Percentiles rank a stretch among this genome's conserved stretches.
Conservation (phyloP, 2,113 vertebrate species). For the Parus major region DNA sequence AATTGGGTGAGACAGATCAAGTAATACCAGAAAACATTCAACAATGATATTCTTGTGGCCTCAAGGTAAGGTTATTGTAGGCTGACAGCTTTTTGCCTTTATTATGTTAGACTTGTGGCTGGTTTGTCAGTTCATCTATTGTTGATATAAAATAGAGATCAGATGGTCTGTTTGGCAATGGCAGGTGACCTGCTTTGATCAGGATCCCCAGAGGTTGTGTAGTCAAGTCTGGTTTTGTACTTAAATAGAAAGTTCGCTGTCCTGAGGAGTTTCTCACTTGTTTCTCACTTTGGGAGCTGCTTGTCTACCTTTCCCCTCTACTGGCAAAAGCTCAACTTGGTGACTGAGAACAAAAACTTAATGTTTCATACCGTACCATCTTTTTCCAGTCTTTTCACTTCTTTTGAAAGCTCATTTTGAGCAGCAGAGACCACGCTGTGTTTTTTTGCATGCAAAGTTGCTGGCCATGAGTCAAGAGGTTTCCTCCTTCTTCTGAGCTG, state of each 20-base stretch:
- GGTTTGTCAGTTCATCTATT: neutral
- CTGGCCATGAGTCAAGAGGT: neutral
- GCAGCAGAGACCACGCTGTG: neutral
- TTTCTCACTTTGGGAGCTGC: neutral
- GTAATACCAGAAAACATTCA: neutral
- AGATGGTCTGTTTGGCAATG: conserved; percentile 21
- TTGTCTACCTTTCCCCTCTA: neutral
- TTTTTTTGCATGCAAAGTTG: neutral
- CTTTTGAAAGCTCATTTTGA: neutral
- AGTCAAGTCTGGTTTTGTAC: neutral
- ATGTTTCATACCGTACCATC: neutral
- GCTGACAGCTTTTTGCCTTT: conserved; percentile 31
- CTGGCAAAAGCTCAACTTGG: neutral
- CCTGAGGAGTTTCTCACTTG: conserved; percentile 11
- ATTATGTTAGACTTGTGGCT: neutral
- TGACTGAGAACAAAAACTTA: neutral
- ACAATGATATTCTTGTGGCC: neutral
- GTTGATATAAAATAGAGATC: conserved; percentile 24
- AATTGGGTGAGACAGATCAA: conserved; percentile 34
- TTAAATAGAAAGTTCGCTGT: conserved; percentile 9
- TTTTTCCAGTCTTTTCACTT: neutral
- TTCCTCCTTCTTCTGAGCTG: neutral
- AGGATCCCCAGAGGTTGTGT: conserved; percentile 1
- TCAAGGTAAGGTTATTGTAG: neutral
- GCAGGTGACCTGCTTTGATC: conserved; percentile 48